phyloP scores from a whole-genome alignment of 53 echinoderm and acorn worm genomes.

The Patiria pectinifera region DNA sequence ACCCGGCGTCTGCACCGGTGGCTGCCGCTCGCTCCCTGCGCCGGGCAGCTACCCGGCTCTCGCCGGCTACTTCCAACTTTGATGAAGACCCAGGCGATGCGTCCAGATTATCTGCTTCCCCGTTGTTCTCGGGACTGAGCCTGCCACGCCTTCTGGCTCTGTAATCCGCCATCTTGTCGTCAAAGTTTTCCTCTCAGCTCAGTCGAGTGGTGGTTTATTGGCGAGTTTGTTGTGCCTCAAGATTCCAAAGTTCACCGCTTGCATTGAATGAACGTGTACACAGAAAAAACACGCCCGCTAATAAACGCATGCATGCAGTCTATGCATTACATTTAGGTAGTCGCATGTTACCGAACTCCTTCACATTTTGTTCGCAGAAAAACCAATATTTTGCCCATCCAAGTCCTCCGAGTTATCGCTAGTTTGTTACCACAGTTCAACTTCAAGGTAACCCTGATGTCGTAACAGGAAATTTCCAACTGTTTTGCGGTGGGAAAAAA shows the following conservation, averaged over 20 bases:
- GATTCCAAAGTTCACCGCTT: conserved; percentile 16
- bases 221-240: not conserved
- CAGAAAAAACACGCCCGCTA: not conserved
- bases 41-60: conserved; percentile 64
- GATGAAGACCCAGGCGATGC: conserved; percentile 31
- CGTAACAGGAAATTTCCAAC: conserved; percentile 42
- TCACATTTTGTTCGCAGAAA: not conserved
- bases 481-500: conserved; percentile 33
- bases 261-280: not conserved
- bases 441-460: conserved; percentile 8
- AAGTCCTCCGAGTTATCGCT: conserved; percentile 13
- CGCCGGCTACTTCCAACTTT: conserved; percentile 33
- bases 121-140: conserved; percentile 48
- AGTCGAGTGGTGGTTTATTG: not conserved
- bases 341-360: not conserved
- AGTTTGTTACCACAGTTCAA: conserved; percentile 9
- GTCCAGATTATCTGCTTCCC: conserved; percentile 47
- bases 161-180: conserved; percentile 57
- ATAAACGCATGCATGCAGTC: too few species aligned
- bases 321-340: not conserved
- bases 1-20: conserved; percentile 7
- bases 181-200: conserved; percentile 14
- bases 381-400: not conserved
- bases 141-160: conserved; percentile 39
- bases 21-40: conserved; percentile 60